Conservation (phyloP, 2,113 vertebrate genomes). For the Melanerpes formicivorus region DNA sequence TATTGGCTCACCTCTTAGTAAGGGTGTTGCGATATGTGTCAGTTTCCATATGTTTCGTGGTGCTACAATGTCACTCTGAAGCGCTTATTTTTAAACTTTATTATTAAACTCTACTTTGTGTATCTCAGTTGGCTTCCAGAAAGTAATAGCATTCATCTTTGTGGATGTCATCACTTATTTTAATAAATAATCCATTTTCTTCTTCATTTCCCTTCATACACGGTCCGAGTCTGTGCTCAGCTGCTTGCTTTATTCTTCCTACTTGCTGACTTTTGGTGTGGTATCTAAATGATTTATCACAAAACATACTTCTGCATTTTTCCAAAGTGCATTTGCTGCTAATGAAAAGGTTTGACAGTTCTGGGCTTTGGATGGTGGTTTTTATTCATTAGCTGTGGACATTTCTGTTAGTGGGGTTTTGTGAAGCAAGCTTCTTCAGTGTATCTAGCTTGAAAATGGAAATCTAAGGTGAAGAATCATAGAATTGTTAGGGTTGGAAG, state of each 20-base stretch:
- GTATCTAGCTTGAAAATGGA: neutral
- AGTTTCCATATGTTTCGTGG: slow-evolving; percentile 32
- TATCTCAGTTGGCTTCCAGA: slow-evolving; percentile 26
- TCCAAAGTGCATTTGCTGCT: neutral
- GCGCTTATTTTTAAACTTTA: slow-evolving; percentile 43
- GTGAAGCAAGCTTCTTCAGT: neutral
- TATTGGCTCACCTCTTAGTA: neutral
- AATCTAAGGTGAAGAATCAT: neutral
- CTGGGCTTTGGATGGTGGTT: neutral
- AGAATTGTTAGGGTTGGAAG: no score
- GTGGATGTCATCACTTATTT: slow-evolving; percentile 12
- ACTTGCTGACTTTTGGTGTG: neutral
- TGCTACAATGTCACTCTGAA: neutral
- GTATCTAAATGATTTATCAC: neutral
- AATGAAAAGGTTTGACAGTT: neutral
- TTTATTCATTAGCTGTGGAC: neutral
- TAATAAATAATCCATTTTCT: slow-evolving; percentile 37
- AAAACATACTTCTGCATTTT: neutral
- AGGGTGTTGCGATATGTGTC: neutral
- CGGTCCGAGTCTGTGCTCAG: neutral
- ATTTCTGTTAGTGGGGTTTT: neutral
- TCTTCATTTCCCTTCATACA: neutral
- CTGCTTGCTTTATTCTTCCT: slow-evolving; percentile 6
- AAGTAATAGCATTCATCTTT: slow-evolving; percentile 20
- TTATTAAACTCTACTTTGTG: slow-evolving; percentile 18